Evolutionary conservation across 35 echinoderm and acorn worm species (phyloP).

Genomic region (Acanthaster planci): DNA sequence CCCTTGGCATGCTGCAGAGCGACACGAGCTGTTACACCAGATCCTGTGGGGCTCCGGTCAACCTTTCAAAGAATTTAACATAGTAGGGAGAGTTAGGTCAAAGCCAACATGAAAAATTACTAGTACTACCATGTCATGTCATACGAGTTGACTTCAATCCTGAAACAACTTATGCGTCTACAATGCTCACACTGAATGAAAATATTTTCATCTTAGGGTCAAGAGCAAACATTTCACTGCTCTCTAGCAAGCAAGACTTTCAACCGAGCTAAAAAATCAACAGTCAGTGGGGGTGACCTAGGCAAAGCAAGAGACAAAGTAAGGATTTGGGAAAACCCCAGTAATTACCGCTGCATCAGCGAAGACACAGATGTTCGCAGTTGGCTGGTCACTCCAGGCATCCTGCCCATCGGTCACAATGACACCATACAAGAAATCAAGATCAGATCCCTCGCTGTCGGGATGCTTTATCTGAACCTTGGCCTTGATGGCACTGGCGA

Average conservation of each 20-base stretch:
- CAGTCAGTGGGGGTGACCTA: too few relatives aligned
- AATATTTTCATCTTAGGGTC: too few relatives aligned
- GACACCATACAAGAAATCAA: conserved; percentile 89
- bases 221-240: too few relatives aligned
- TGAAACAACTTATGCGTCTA: too few relatives aligned
- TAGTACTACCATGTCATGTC: too few relatives aligned
- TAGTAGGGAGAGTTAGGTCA: neutral
- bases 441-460: conserved; percentile 51
- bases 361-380: conserved; percentile 83
- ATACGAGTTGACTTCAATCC: too few relatives aligned
- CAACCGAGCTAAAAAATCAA: too few relatives aligned
- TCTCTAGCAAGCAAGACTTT: too few relatives aligned
- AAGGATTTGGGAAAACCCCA: too few relatives aligned
- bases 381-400: conserved; percentile 69
- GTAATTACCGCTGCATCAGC: conserved; percentile 78
- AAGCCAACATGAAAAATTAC: too few relatives aligned
- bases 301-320: too few relatives aligned
- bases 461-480: conserved; percentile 66
- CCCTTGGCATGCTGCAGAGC: conserved; percentile 81
- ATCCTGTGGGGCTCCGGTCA: conserved; percentile 83
- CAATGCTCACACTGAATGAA: too few relatives aligned
- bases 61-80: conserved; percentile 43
- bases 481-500: conserved; percentile 60
- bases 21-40: conserved; percentile 81
- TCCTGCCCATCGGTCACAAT: conserved; percentile 88